Evolutionary conservation across 2,888 invertebrate species (phyloP).

Genomic region (Drosophila formosana): DNA sequence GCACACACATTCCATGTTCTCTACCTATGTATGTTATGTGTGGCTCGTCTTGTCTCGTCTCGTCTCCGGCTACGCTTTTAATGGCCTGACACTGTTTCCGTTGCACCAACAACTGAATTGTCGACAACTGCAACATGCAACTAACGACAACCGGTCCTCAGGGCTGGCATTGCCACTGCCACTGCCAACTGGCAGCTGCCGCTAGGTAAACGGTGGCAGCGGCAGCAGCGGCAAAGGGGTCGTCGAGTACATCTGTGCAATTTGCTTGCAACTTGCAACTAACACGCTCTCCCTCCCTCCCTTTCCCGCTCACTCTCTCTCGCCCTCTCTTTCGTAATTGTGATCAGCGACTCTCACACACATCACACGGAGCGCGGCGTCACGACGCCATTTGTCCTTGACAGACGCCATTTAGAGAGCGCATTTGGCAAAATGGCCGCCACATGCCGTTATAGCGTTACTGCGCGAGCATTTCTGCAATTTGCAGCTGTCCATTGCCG

Average conservation of each 20-base stretch:
- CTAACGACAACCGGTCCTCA: constrained; percentile 59
- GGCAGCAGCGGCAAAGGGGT: background rate
- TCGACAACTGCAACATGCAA: constrained; percentile 72
- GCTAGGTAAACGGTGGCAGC: constrained; percentile 1
- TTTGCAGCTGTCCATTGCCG: constrained; percentile 71
- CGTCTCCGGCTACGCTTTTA: constrained; percentile 53
- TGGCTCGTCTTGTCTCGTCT: constrained; percentile 4
- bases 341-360: constrained; percentile 59
- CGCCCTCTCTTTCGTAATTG: constrained; percentile 55
- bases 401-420: constrained; percentile 70
- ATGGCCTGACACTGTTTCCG: constrained; percentile 79
- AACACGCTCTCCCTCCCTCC: constrained; percentile 5
- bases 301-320: background rate
- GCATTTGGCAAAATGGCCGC: constrained; percentile 67
- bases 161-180: constrained; percentile 19
- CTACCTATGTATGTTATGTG: constrained; percentile 37
- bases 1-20: constrained; percentile 62
- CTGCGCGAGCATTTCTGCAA: constrained; percentile 64
- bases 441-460: constrained; percentile 50
- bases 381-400: constrained; percentile 65
- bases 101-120: constrained; percentile 57
- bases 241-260: constrained; percentile 63
- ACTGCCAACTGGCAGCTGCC: background rate
- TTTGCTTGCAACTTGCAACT: constrained; percentile 65
- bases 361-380: constrained; percentile 37